Conservation (phyloP, 1,140 invertebrate species). For the Varroa destructor region DNA sequence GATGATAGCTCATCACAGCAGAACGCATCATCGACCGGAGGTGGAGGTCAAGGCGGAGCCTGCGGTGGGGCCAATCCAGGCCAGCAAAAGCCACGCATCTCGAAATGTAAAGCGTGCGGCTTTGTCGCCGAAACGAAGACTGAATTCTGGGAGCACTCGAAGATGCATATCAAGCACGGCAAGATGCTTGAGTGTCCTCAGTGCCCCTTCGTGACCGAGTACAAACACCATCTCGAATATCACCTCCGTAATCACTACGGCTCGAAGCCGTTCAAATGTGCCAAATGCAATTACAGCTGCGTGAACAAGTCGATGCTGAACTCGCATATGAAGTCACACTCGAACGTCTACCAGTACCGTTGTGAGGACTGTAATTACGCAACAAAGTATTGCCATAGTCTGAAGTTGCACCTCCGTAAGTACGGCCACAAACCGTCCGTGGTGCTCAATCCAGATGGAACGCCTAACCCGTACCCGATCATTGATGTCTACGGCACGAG, state of each 20-base stretch:
- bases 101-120: slow-evolving; percentile 82
- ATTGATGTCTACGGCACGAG: slow-evolving; percentile 79
- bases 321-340: slow-evolving; percentile 95
- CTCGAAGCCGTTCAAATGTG: slow-evolving; percentile 90
- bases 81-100: slow-evolving; percentile 41
- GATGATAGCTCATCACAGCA: slow-evolving; percentile 30
- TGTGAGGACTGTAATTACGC: slow-evolving; percentile 90
- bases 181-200: slow-evolving; percentile 76
- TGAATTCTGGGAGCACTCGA: slow-evolving; percentile 84
- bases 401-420: slow-evolving; percentile 88
- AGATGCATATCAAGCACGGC: slow-evolving; percentile 76
- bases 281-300: slow-evolving; percentile 76
- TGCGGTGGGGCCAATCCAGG: slow-evolving; percentile 36
- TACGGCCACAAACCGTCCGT: slow-evolving; percentile 71
- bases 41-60: slow-evolving; percentile 50
- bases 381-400: slow-evolving; percentile 93
- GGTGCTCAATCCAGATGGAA: slow-evolving; percentile 72
- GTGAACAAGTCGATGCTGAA: slow-evolving; percentile 99
- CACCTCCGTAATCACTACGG: slow-evolving; percentile 88
- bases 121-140: slow-evolving; percentile 69
- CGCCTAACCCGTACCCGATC: slow-evolving; percentile 60
- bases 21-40: slow-evolving; percentile 38
- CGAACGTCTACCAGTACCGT: slow-evolving; percentile 86
- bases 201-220: slow-evolving; percentile 94
- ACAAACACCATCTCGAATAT: slow-evolving; percentile 96